These are phyloP conservation scores for Synergus laeviventris DNA, from an alignment of 2,888 invertebrate species.

Conservation along the genomic window DNA sequence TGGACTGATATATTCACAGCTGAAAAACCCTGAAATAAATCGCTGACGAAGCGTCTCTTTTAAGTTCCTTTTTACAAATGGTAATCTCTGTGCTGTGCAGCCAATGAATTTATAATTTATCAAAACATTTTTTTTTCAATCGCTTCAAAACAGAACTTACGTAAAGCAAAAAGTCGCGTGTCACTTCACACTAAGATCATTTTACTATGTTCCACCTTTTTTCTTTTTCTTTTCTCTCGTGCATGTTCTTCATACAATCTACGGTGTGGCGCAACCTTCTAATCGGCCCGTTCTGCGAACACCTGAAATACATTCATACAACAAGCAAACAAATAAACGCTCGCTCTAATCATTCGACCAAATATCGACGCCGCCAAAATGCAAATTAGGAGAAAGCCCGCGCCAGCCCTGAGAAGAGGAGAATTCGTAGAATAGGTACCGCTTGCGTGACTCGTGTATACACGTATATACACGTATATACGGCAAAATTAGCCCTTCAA, in stretches of 20 bases:
- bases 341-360: slow-evolving; percentile 36
- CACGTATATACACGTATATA: slow-evolving; percentile 8
- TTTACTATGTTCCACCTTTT: background rate
- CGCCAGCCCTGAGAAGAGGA: slow-evolving; percentile 42
- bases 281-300: slow-evolving; percentile 32
- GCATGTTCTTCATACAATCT: slow-evolving; percentile 16
- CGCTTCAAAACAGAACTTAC: background rate
- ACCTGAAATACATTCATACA: slow-evolving; percentile 33
- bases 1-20: background rate
- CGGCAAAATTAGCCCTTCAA: slow-evolving; percentile 23
- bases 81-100: background rate
- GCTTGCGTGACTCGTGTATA: slow-evolving; percentile 34
- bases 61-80: background rate
- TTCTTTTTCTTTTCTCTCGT: background rate
- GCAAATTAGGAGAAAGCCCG: slow-evolving; percentile 64
- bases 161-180: slow-evolving; percentile 27
- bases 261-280: slow-evolving; percentile 26
- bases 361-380: slow-evolving; percentile 52
- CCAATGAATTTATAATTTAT: slow-evolving; percentile 5
- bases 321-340: slow-evolving; percentile 31
- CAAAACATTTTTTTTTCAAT: background rate
- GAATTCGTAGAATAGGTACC: slow-evolving; percentile 48
- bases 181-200: slow-evolving; percentile 8
- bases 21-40: background rate
- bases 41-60: background rate